Evolutionary conservation across 2,113 vertebrate genomes (phyloP).

Genomic region (Eurypyga helias): DNA sequence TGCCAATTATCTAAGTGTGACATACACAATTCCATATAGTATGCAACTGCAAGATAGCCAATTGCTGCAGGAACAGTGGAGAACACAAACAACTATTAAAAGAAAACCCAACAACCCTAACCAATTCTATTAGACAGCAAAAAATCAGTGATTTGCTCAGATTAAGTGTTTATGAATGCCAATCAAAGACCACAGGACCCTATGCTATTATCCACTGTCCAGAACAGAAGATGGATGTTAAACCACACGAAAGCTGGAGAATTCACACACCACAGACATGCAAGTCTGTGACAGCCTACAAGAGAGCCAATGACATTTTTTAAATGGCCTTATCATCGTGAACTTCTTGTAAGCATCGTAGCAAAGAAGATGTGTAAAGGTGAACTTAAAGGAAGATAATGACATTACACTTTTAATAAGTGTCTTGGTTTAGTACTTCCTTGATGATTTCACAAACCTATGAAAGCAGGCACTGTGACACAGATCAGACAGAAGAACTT

Average conservation of each 20-base stretch:
- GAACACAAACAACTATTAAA: not conserved
- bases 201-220: not conserved
- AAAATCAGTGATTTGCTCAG: not conserved
- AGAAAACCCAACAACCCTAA: not conserved
- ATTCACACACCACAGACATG: not conserved
- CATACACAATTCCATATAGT: not conserved
- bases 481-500: not conserved
- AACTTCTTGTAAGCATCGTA: not conserved
- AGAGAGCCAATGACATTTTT: fast-evolving
- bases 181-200: not conserved
- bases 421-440: not conserved
- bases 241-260: not conserved
- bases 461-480: not conserved
- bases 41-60: not conserved
- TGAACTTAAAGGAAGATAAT: not conserved
- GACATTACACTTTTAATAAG: not conserved
- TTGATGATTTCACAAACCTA: not conserved
- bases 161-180: fast-evolving
- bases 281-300: not conserved
- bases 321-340: not conserved
- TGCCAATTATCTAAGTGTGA: not conserved
- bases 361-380: not conserved
- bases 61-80: not conserved
- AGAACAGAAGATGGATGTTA: not conserved
- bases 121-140: not conserved